Percentiles rank a stretch among this genome's conserved stretches.
Evolutionary conservation across 2,113 vertebrate genomes (phyloP).

Genomic region (Tylochromis polylepis): DNA sequence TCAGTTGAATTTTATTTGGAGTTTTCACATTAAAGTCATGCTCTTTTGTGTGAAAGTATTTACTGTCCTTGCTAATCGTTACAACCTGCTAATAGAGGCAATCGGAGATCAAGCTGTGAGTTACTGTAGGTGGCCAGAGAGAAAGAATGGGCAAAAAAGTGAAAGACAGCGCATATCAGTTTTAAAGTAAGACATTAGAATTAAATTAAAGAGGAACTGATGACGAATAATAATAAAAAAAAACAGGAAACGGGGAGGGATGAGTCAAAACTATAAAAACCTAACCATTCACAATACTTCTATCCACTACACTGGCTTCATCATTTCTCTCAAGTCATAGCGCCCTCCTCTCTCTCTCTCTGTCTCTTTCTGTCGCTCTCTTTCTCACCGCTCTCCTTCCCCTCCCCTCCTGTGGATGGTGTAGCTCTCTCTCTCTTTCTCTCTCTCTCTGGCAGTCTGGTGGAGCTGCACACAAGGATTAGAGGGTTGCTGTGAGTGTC

Average conservation of each 20-base stretch:
- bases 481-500: slow-evolving; percentile 69
- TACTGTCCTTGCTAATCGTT: not conserved
- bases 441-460: slow-evolving; percentile 63
- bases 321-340: slow-evolving; percentile 37
- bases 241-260: not conserved
- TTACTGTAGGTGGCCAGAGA: not conserved
- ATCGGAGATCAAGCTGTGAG: not conserved
- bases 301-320: slow-evolving; percentile 33
- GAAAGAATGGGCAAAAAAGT: not conserved
- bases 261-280: slow-evolving; percentile 31
- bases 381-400: slow-evolving; percentile 65
- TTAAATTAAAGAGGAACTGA: not conserved
- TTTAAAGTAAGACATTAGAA: not conserved
- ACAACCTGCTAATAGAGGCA: not conserved
- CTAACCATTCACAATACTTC: not conserved
- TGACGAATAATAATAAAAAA: not conserved
- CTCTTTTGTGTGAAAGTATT: not conserved
- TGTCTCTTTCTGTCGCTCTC: slow-evolving; percentile 45
- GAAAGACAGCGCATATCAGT: rapidly evolving
- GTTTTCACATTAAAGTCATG: not conserved
- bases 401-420: slow-evolving; percentile 66
- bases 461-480: slow-evolving; percentile 71
- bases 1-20: not conserved
- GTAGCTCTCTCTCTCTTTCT: slow-evolving; percentile 29
- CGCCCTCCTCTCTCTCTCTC: slow-evolving; percentile 53